These are phyloP conservation scores for Eleginops maclovinus DNA, from an alignment of 2,113 vertebrate species.

Conservation along the genomic window DNA sequence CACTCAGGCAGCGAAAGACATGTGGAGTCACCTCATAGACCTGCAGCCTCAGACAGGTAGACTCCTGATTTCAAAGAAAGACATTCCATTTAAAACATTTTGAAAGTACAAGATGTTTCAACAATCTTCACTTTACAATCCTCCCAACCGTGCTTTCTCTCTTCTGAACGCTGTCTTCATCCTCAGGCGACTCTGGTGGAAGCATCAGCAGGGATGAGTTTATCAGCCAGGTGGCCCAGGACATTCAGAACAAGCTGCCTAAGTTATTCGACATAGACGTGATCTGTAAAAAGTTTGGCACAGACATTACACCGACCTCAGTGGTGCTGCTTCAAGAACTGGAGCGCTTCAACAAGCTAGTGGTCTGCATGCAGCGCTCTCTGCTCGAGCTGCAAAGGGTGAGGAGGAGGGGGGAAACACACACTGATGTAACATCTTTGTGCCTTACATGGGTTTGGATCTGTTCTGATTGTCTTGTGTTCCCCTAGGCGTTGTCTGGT, in stretches of 20 bases:
- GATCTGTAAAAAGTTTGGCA: slow-evolving; percentile 85
- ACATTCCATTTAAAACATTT: background rate
- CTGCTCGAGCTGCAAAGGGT: slow-evolving; percentile 91
- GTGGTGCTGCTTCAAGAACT: slow-evolving; percentile 97
- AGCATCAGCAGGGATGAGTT: slow-evolving; percentile 91
- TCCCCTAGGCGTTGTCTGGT: slow-evolving; percentile 91
- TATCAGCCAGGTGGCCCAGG: slow-evolving; percentile 90
- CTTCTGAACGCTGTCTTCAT: background rate
- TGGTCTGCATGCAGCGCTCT: slow-evolving; percentile 86
- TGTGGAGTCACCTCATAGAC: slow-evolving; percentile 92
- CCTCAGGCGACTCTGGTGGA: slow-evolving; percentile 87
- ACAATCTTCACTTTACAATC: background rate
- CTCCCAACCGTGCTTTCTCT: background rate
- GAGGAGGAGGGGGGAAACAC: slow-evolving; percentile 25
- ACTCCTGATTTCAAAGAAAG: background rate
- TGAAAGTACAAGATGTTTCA: background rate
- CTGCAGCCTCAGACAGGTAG: slow-evolving; percentile 94
- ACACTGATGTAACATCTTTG: background rate
- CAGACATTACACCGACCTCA: slow-evolving; percentile 83
- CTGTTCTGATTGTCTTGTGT: slow-evolving; percentile 15
- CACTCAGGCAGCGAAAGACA: slow-evolving; percentile 88
- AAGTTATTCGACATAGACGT: slow-evolving; percentile 87
- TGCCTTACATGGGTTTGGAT: background rate
- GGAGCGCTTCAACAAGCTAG: slow-evolving; percentile 92
- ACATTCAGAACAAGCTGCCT: slow-evolving; percentile 92